Percentiles rank a stretch among this genome's conserved stretches.
phyloP scores from a whole-genome alignment of 2,797 vertebrate genomes.

The Knipowitschia caucasica region DNA sequence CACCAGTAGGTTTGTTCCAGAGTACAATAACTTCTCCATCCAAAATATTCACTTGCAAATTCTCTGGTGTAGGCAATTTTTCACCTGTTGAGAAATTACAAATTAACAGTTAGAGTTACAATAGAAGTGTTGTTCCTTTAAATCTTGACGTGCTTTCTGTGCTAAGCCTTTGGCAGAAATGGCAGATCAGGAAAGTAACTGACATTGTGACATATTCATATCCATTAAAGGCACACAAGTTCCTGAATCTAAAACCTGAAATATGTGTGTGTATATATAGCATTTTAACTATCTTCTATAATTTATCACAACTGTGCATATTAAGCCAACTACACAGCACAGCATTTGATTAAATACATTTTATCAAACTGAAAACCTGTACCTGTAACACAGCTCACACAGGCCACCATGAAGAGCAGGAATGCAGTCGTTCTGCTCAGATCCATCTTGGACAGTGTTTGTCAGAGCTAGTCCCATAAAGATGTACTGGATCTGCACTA shows the following conservation, averaged over 20 bases:
- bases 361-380: slow-evolving; percentile 24
- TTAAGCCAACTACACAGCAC: neutral
- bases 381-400: slow-evolving; percentile 54
- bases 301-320: too few relatives aligned
- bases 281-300: neutral
- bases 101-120: too few relatives aligned
- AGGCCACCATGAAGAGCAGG: slow-evolving; percentile 38
- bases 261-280: neutral
- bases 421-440: slow-evolving; percentile 20
- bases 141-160: neutral
- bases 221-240: neutral
- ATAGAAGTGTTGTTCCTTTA: neutral
- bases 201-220: neutral
- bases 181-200: neutral
- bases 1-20: slow-evolving; percentile 52
- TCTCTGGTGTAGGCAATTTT: neutral
- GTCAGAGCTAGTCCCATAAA: slow-evolving; percentile 8
- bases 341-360: neutral
- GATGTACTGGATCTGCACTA: neutral
- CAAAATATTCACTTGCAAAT: slow-evolving; percentile 43
- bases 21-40: slow-evolving; percentile 56
- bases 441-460: slow-evolving; percentile 43
- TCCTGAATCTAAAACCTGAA: neutral
- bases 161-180: neutral
- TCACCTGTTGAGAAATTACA: slow-evolving; percentile 28